These are phyloP conservation scores for Myotis daubentonii DNA, from an alignment of 2,797 vertebrate genomes.

Conservation along the genomic window DNA sequence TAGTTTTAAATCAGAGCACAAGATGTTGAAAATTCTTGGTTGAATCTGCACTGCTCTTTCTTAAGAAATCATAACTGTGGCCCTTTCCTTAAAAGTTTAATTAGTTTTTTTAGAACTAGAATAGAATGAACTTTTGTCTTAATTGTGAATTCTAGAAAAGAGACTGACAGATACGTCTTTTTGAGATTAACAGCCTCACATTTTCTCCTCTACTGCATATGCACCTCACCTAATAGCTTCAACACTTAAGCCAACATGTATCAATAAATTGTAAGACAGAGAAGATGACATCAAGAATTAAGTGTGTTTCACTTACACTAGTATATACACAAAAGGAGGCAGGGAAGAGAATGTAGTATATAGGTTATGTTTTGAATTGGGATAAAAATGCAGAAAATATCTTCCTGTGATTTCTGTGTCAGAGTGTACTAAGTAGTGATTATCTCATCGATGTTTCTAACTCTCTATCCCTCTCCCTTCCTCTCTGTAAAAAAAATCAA, in stretches of 20 bases:
- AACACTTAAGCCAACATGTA: background rate
- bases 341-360: background rate
- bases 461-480: too few relatives aligned
- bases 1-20: constrained; percentile 34
- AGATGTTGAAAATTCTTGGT: background rate
- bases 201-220: constrained; percentile 4
- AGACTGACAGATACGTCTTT: background rate
- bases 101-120: constrained; percentile 20
- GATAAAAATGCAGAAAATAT: background rate
- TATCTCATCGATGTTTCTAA: background rate
- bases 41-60: background rate
- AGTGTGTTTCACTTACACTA: background rate
- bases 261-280: background rate
- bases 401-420: background rate
- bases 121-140: background rate
- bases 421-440: background rate
- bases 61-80: constrained; percentile 29
- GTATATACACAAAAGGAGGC: background rate
- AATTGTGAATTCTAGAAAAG: constrained; percentile 31
- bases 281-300: background rate
- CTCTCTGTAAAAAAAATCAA: too few relatives aligned
- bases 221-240: background rate
- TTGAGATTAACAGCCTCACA: background rate
- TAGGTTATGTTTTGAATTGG: background rate
- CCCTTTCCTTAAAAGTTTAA: constrained; percentile 46